These are phyloP conservation scores for Holacanthus passer DNA, from an alignment of 2,113 vertebrate species.

Conservation along the genomic window DNA sequence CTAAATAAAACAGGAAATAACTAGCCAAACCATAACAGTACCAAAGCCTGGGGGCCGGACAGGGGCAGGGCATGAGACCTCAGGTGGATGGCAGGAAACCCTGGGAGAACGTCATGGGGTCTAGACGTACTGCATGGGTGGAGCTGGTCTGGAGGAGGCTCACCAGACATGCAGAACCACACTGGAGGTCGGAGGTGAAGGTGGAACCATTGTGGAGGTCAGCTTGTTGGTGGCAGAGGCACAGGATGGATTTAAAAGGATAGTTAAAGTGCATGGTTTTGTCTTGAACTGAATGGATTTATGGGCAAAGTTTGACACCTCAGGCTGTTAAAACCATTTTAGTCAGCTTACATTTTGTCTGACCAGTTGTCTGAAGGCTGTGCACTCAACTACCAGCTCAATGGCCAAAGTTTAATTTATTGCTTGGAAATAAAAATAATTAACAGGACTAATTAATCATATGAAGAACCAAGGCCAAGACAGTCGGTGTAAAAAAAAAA, in stretches of 20 bases:
- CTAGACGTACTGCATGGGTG: no score
- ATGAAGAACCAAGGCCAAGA: not conserved
- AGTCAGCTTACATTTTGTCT: no score
- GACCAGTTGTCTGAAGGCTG: constrained; percentile 17
- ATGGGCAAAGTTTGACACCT: not conserved
- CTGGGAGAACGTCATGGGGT: no score
- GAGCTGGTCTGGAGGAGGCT: no score
- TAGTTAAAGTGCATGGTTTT: not conserved
- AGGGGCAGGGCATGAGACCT: no score
- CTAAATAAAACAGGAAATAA: no score
- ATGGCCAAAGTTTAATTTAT: constrained; percentile 24
- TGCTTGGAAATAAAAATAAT: constrained; percentile 40
- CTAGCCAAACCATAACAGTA: no score
- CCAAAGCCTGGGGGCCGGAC: no score
- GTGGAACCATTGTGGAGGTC: no score
- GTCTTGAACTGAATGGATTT: not conserved
- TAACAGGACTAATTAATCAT: constrained; percentile 30
- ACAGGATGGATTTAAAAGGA: not conserved
- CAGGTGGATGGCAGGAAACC: no score
- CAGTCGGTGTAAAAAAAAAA: constrained; percentile 4
- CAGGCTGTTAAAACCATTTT: not conserved
- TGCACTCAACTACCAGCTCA: constrained; percentile 11
- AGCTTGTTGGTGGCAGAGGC: not conserved
- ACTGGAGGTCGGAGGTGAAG: no score
- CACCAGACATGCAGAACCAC: no score